phyloP scores from a whole-genome alignment of 2,888 invertebrate species.

The Heliconius sara region DNA sequence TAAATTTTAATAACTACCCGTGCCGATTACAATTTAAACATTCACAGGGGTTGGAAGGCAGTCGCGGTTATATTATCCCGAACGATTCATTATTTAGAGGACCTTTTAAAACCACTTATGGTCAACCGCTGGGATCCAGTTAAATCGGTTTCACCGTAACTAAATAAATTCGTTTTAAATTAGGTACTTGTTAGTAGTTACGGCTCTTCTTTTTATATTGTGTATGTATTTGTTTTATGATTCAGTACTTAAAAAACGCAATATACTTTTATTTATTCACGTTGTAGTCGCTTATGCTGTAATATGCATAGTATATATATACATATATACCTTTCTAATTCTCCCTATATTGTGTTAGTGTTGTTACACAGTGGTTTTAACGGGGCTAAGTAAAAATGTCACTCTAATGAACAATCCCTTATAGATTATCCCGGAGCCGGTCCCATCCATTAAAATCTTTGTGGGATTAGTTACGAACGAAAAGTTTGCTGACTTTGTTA shows the following conservation, averaged over 20 bases:
- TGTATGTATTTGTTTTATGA: not conserved
- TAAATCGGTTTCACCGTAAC: slow-evolving; percentile 13
- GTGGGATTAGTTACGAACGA: slow-evolving; percentile 3
- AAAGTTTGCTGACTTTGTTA: slow-evolving; percentile 8
- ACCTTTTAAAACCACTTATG: slow-evolving; percentile 30
- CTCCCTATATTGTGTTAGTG: not conserved
- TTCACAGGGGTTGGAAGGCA: slow-evolving; percentile 29
- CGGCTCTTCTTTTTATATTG: not conserved
- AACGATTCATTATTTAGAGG: slow-evolving; percentile 32
- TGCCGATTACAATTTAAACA: slow-evolving; percentile 33
- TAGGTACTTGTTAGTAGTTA: slow-evolving; percentile 1
- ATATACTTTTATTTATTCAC: no score
- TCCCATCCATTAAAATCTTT: slow-evolving; percentile 16
- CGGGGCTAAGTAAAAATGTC: not conserved
- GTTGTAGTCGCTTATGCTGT: no score
- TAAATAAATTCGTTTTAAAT: slow-evolving; percentile 24
- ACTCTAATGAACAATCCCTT: slow-evolving; percentile 15
- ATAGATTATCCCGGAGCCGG: slow-evolving; percentile 16
- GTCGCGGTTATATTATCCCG: slow-evolving; percentile 31
- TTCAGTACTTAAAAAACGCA: no score
- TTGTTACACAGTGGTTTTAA: not conserved
- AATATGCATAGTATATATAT: no score
- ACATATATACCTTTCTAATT: no score
- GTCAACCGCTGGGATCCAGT: slow-evolving; percentile 30
- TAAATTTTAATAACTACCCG: slow-evolving; percentile 25